phyloP scores from a whole-genome alignment of 2,113 vertebrate species.

The Peromyscus californicus region DNA sequence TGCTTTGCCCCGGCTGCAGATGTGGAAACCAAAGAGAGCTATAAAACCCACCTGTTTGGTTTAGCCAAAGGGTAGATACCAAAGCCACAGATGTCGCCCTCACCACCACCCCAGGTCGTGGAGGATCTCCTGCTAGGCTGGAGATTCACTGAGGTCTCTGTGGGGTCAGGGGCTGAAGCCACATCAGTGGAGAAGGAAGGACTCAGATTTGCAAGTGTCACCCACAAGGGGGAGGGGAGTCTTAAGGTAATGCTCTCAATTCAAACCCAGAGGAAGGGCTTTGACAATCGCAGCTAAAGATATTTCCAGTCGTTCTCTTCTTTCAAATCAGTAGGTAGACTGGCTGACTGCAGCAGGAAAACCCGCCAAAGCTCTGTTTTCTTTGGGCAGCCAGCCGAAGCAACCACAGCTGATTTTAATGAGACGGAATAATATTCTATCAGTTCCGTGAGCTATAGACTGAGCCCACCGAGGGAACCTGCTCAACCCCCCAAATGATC shows the following conservation, averaged over 20 bases:
- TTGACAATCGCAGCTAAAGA: background rate
- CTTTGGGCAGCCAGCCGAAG: constrained; percentile 68
- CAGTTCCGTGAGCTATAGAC: constrained; percentile 75
- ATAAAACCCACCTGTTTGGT: background rate
- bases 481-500: constrained; percentile 74
- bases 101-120: background rate
- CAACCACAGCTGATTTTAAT: constrained; percentile 71
- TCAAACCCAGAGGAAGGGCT: background rate
- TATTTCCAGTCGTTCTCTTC: background rate
- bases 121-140: background rate
- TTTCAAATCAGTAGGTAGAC: background rate
- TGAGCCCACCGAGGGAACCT: constrained; percentile 82
- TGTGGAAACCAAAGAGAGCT: background rate
- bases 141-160: background rate
- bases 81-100: background rate
- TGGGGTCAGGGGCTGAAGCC: background rate
- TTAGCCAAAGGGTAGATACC: background rate
- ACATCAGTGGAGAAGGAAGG: background rate
- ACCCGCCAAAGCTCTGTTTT: background rate
- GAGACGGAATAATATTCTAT: constrained; percentile 84
- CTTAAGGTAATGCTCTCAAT: background rate
- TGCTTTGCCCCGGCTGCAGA: background rate
- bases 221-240: too few relatives aligned
- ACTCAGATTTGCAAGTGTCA: background rate
- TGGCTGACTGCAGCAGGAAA: background rate